Evolutionary conservation across 2,113 vertebrate genomes (phyloP), one percentile per base, ranked within the genome.

Genomic region (Syrrhaptes paradoxus): DNA sequence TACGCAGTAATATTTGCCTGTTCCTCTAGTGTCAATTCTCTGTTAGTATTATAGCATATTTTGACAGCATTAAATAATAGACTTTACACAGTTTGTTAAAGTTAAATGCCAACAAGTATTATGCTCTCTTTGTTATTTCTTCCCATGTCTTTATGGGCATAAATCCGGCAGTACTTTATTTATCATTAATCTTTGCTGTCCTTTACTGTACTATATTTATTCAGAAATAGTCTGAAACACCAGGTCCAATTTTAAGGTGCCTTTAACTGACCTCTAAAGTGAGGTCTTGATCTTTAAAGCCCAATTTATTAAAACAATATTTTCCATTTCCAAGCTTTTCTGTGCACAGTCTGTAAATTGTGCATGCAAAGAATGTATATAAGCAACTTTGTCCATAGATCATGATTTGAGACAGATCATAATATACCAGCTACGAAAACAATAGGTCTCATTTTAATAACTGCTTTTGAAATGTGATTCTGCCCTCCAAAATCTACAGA

Each of bases 1-100:
- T 31, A 43, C 11, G 68, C 49, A 62, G 75, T 58, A 81, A 34
- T 80, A 85, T 77, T 67, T 86, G 68, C 66, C 57, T 89, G 28
- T 55, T 95, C 80, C 66, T 81, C 90, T 93, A 89, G 93, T 91
- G 95, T 91, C 87, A 77, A 67, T 63, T 57, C 18, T 59, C 61
- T 84, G 63, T 82, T 92, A 90, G 71, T 74, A 91, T 74, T 87
- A 59, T 31, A 67, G 45, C 24, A 14, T 80, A 66, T 48, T 95
- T 92, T 46, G 79, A 86, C 48, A 86, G 68, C 75, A 81, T 84
- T 96, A 51, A 58, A 78, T 77, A 91, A 62, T 22, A 89, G 59
- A 32, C 38, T 68, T 66, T 32, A 41, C 52, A 71, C 25, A 67
- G 48, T 57, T 68, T 78, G 66, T 59, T 79, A 46, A 82, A 85